These are phyloP conservation scores for Aphidoletes aphidimyza DNA, from an alignment of 2,888 invertebrate species.

Conservation along the genomic window DNA sequence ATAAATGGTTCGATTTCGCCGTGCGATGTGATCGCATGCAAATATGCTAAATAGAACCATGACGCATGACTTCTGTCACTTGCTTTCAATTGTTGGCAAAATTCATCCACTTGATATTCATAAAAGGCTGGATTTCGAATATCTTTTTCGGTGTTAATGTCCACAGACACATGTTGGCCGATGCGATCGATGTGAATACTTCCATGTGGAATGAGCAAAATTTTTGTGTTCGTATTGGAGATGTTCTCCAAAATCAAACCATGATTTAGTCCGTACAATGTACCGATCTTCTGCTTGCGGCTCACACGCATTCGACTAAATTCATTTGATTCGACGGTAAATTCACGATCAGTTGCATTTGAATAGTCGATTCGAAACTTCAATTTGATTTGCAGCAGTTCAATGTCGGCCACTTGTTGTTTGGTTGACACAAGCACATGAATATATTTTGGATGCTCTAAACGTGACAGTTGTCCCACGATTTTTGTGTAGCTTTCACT, in stretches of 20 bases:
- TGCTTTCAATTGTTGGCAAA: not conserved
- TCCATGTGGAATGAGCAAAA: slow-evolving; percentile 8
- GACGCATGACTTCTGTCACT: slow-evolving; percentile 16
- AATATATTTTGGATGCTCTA: not conserved
- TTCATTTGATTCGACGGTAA: not conserved
- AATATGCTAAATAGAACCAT: slow-evolving; percentile 54
- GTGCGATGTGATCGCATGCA: slow-evolving; percentile 54
- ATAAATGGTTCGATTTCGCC: slow-evolving; percentile 28
- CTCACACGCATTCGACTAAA: slow-evolving; percentile 32
- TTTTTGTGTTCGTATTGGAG: not conserved
- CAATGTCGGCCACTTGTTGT: not conserved
- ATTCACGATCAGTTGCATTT: not conserved
- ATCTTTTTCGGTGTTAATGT: not conserved
- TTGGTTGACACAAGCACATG: not conserved
- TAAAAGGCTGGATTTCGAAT: slow-evolving; percentile 20
- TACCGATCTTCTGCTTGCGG: not conserved
- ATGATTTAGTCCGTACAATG: not conserved
- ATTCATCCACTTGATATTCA: slow-evolving; percentile 43
- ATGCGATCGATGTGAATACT: not conserved
- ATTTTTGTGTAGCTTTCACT: slow-evolving; percentile 36
- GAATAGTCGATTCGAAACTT: not conserved
- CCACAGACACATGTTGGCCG: not conserved
- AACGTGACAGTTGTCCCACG: not conserved
- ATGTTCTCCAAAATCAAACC: slow-evolving; percentile 14
- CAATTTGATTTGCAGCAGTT: slow-evolving; percentile 2